These are phyloP conservation scores for Ectemnius lituratus DNA, from an alignment of 2,888 invertebrate species.

Conservation along the genomic window DNA sequence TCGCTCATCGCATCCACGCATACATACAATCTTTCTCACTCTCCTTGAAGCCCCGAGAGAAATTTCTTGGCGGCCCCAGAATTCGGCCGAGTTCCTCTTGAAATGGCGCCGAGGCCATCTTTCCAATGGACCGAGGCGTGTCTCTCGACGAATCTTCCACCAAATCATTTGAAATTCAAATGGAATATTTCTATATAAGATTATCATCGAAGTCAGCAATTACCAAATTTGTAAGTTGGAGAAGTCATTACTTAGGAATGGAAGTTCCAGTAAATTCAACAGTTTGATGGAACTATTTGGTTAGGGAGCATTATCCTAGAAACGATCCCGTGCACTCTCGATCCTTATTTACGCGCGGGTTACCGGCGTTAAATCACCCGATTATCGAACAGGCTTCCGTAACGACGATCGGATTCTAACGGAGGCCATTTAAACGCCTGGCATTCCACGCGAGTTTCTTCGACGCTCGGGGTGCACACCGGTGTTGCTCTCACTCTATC, in stretches of 20 bases:
- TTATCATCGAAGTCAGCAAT: neutral
- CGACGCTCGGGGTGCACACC: neutral
- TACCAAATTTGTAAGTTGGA: neutral
- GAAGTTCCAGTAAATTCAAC: neutral
- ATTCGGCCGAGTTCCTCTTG: conserved; percentile 18
- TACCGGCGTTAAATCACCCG: conserved; percentile 52
- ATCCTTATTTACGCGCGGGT: conserved; percentile 58
- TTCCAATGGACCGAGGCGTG: conserved; percentile 11
- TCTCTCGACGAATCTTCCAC: conserved; percentile 1
- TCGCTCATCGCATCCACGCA: conserved; percentile 45
- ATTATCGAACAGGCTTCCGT: conserved; percentile 42
- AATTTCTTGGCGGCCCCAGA: conserved; percentile 49
- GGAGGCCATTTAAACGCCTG: conserved; percentile 24
- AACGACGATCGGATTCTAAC: conserved; percentile 24
- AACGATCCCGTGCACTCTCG: conserved; percentile 6
- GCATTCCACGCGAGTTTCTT: conserved; percentile 26
- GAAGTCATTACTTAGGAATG: neutral
- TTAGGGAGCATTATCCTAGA: conserved; percentile 32
- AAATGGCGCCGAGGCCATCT: conserved; percentile 17
- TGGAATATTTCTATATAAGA: neutral
- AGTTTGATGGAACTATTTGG: conserved; percentile 5
- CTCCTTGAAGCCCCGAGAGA: conserved; percentile 47
- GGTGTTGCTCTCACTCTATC: conserved; percentile 8
- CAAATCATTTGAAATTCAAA: conserved; percentile 3
- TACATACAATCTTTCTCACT: conserved; percentile 23